Percentiles rank a stretch among this genome's conserved stretches.
Conservation (phyloP, 2,797 vertebrate genomes). For the Erethizon dorsatum region DNA sequence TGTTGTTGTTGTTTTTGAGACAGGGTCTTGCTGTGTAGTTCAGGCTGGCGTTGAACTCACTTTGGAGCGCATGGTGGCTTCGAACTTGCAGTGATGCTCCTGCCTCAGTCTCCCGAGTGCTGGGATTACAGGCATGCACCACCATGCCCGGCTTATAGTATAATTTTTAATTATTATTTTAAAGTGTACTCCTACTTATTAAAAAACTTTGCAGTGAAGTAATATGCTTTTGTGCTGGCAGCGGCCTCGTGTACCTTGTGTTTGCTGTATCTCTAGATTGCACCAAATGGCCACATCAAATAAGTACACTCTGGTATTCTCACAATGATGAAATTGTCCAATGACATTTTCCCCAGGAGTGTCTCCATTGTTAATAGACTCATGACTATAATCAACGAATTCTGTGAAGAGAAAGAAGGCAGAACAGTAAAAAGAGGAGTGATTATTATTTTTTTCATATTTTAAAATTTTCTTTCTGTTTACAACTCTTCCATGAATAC, state of each 20-base stretch:
- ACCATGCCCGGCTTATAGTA: neutral
- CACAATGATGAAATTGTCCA: neutral
- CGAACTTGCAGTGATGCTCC: neutral
- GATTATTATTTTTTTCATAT: neutral
- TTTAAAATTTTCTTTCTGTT: constrained; percentile 28
- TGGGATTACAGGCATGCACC: neutral
- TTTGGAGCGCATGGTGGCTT: neutral
- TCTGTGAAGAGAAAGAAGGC: constrained; percentile 9
- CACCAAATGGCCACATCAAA: neutral
- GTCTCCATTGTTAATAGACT: neutral
- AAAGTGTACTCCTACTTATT: neutral
- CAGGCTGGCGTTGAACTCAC: neutral
- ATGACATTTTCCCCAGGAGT: neutral
- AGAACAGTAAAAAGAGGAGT: neutral
- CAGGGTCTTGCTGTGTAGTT: neutral
- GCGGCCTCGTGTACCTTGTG: neutral
- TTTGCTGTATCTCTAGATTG: neutral
- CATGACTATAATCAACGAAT: neutral
- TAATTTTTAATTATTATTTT: neutral
- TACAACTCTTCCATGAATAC: neutral
- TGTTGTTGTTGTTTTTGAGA: neutral
- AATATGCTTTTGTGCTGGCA: neutral
- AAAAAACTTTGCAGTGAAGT: neutral
- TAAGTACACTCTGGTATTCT: neutral
- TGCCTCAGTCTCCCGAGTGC: neutral